phyloP scores from a whole-genome alignment of 2,888 invertebrate genomes.

The Beris chalybata region DNA sequence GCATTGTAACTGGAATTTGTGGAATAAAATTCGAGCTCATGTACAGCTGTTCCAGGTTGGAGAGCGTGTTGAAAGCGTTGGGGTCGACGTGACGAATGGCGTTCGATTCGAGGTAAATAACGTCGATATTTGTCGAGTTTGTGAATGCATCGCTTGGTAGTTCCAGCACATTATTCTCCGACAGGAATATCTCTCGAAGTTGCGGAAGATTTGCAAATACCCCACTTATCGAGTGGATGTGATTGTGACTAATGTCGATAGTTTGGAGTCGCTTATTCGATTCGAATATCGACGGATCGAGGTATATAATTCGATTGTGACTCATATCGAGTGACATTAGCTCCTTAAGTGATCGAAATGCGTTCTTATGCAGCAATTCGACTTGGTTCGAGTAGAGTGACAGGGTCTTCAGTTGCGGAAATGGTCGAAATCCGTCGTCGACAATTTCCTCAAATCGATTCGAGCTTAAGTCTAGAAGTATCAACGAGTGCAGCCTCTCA shows the following conservation, averaged over 20 bases:
- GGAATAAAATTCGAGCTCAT: conserved; percentile 85
- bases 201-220: conserved; percentile 80
- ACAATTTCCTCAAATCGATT: conserved; percentile 79
- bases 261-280: conserved; percentile 76
- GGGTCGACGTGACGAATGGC: conserved; percentile 77
- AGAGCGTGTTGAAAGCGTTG: conserved; percentile 75
- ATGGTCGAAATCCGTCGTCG: conserved; percentile 76
- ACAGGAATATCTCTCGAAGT: conserved; percentile 79
- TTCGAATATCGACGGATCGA: conserved; percentile 75
- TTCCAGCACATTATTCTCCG: conserved; percentile 86
- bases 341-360: conserved; percentile 72
- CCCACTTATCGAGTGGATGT: conserved; percentile 81
- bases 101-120: conserved; percentile 85
- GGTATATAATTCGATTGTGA: conserved; percentile 79
- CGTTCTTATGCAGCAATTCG: conserved; percentile 72
- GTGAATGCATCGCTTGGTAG: conserved; percentile 79
- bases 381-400: conserved; percentile 85
- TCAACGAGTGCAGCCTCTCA: conserved; percentile 66
- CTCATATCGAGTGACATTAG: conserved; percentile 85
- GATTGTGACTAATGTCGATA: conserved; percentile 86
- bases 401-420: conserved; percentile 76
- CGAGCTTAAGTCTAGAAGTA: conserved; percentile 80
- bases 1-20: conserved; percentile 74
- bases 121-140: conserved; percentile 73
- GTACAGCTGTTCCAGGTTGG: conserved; percentile 79